Evolutionary conservation across 2,113 vertebrate genomes (phyloP).

Genomic region (Aegithalos caudatus): DNA sequence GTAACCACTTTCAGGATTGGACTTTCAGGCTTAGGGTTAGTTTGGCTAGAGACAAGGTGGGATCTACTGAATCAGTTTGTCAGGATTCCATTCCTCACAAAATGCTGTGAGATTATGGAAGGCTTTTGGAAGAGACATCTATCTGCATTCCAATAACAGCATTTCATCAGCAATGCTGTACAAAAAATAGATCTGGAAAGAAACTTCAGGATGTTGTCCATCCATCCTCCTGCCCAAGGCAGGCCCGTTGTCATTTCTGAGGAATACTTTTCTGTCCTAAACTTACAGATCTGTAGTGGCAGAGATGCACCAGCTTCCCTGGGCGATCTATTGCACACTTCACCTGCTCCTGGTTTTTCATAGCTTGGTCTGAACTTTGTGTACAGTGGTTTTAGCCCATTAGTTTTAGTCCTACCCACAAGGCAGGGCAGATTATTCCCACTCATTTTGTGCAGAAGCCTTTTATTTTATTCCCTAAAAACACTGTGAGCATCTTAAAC

Average conservation of each 20-base stretch:
- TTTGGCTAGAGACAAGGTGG: not conserved
- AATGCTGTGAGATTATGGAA: not conserved
- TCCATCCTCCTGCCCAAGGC: not conserved
- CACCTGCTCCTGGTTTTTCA: not conserved
- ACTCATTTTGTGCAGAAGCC: not conserved
- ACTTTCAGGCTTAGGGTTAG: not conserved
- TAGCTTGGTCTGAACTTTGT: not conserved
- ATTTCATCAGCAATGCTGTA: not conserved
- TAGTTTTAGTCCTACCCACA: not conserved
- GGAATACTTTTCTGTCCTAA: not conserved
- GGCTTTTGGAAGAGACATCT: not conserved
- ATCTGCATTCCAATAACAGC: not conserved
- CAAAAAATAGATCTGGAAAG: not conserved
- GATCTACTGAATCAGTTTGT: not conserved
- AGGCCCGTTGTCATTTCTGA: not conserved
- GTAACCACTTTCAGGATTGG: not conserved
- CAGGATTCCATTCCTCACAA: not conserved
- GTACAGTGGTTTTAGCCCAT: not conserved
- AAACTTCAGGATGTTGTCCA: not conserved
- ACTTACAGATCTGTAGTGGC: not conserved
- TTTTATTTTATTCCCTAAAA: not conserved
- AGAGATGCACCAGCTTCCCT: not conserved
- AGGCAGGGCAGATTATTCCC: not conserved
- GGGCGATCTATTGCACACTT: not conserved
- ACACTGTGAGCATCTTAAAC: not conserved